Conservation (phyloP, 2,797 vertebrate species). For the Chelon auratus region DNA sequence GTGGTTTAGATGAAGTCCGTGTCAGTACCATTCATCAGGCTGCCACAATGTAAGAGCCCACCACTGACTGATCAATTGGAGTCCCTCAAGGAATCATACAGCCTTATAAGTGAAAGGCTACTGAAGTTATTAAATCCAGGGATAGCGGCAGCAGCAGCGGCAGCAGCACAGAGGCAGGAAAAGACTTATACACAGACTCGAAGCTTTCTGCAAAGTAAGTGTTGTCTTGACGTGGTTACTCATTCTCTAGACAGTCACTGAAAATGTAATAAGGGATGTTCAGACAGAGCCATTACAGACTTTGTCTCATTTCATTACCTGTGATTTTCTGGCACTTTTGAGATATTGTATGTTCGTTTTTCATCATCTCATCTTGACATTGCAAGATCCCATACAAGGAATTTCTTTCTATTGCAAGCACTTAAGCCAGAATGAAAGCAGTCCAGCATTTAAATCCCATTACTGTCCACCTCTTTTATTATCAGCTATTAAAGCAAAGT, state of each 20-base stretch:
- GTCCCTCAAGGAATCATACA: slow-evolving; percentile 79
- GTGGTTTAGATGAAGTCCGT: slow-evolving; percentile 75
- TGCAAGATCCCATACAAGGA: background rate
- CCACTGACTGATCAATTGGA: slow-evolving; percentile 81
- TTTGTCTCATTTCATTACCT: slow-evolving; percentile 40
- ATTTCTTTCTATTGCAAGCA: background rate
- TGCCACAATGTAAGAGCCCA: slow-evolving; percentile 68
- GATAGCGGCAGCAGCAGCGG: slow-evolving; percentile 47
- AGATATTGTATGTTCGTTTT: slow-evolving; percentile 19
- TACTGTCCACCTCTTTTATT: background rate
- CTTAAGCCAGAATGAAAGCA: background rate
- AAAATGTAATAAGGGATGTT: slow-evolving; percentile 64
- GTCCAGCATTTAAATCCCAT: background rate
- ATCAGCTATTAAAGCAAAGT: background rate
- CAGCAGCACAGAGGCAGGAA: slow-evolving; percentile 33
- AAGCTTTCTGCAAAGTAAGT: slow-evolving; percentile 37
- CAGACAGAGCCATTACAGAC: slow-evolving; percentile 35
- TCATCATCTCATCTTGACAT: slow-evolving; percentile 27
- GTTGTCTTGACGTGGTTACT: slow-evolving; percentile 46
- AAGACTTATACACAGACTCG: slow-evolving; percentile 29
- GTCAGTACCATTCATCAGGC: slow-evolving; percentile 80
- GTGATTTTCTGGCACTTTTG: slow-evolving; percentile 24
- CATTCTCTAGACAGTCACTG: slow-evolving; percentile 46
- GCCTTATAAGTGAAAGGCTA: slow-evolving; percentile 79
- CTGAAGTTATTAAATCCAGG: slow-evolving; percentile 81